These are phyloP conservation scores for Stegostoma tigrinum DNA, from an alignment of 2,113 vertebrate species.

Conservation along the genomic window DNA sequence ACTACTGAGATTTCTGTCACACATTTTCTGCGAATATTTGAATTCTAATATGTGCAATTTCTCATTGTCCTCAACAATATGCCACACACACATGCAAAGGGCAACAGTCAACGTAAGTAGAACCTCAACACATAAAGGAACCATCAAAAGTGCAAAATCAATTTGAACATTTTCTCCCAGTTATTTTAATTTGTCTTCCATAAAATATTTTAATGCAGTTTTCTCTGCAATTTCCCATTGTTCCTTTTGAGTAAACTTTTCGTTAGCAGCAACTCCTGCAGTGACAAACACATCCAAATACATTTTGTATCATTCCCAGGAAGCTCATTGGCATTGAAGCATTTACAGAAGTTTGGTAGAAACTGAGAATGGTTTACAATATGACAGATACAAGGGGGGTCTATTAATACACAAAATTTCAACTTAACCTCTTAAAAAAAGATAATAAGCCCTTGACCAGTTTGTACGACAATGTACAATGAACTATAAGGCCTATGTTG, in stretches of 20 bases:
- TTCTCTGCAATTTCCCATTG: background rate
- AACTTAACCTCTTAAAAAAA: too few species aligned
- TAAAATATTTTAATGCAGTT: background rate
- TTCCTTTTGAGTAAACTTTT: background rate
- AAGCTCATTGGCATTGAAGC: background rate
- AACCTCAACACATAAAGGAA: background rate
- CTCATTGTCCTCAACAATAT: background rate
- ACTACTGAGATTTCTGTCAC: background rate
- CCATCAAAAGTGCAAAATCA: background rate
- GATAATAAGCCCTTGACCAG: too few species aligned
- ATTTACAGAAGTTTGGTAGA: too few species aligned
- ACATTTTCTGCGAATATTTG: background rate
- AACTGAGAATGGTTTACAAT: too few species aligned
- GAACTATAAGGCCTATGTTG: too few species aligned
- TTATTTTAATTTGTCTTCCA: background rate
- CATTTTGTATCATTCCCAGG: background rate
- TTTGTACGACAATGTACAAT: too few species aligned
- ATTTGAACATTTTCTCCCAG: background rate
- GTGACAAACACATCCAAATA: background rate
- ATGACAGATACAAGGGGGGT: too few species aligned
- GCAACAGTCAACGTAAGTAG: background rate
- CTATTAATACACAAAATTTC: too few species aligned
- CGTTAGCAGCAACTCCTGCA: background rate
- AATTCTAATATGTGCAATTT: background rate
- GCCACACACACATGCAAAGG: background rate